These are phyloP conservation scores for Ceratothoa steindachneri DNA, from an alignment of 2,888 invertebrate genomes.

Conservation along the genomic window DNA sequence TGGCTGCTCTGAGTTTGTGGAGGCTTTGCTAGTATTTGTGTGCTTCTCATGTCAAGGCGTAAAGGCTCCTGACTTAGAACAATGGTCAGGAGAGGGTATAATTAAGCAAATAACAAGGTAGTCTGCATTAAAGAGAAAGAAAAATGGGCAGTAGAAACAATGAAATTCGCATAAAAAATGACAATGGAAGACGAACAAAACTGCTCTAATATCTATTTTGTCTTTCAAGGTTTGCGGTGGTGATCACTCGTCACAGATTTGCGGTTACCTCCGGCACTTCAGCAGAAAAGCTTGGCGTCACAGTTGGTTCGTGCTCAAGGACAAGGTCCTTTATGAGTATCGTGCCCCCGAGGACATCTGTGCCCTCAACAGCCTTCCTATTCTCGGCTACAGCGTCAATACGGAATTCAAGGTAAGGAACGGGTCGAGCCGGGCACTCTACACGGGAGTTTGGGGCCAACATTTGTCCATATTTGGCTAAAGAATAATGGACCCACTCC, in stretches of 20 bases:
- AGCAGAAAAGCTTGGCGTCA: constrained; percentile 57
- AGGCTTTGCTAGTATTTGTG: no score
- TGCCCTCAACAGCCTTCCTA: constrained; percentile 57
- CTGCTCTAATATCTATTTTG: no score
- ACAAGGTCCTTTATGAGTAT: constrained; percentile 57
- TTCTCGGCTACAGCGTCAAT: constrained; percentile 57
- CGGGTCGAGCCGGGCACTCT: not conserved
- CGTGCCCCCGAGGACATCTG: constrained; percentile 60
- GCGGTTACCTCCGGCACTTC: constrained; percentile 57
- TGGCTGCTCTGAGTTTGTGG: no score
- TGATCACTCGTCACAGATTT: constrained; percentile 57
- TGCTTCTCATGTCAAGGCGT: no score
- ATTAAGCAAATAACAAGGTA: no score
- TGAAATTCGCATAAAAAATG: no score
- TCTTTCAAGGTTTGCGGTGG: constrained; percentile 57
- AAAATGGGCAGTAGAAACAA: no score
- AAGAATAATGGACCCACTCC: no score
- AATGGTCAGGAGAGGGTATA: no score
- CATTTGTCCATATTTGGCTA: not conserved
- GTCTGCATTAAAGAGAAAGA: no score
- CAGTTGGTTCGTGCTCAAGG: constrained; percentile 60
- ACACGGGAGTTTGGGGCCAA: not conserved
- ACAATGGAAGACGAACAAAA: no score
- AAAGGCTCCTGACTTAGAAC: no score
- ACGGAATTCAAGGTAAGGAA: constrained; percentile 10